A percentile compares a stretch with the other conserved stretches of the same genome.
Conservation (phyloP, 2,888 invertebrate genomes). For the Ypsolopha sequella region DNA sequence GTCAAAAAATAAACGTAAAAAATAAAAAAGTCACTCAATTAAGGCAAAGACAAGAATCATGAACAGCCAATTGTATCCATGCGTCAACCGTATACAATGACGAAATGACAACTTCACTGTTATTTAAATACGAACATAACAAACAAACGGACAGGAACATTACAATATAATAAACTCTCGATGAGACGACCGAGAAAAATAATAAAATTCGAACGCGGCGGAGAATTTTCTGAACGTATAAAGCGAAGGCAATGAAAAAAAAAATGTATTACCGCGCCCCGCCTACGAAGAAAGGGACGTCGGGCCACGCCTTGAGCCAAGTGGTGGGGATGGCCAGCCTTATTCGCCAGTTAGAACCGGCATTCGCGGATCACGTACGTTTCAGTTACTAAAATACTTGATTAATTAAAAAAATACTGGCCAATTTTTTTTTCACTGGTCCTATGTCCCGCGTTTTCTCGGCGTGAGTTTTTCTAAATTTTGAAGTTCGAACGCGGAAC, state of each 20-base stretch:
- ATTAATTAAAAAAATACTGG: not conserved
- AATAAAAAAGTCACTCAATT: constrained; percentile 19
- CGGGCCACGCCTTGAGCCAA: constrained; percentile 38
- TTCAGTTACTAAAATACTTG: constrained; percentile 18
- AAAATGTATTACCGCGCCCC: constrained; percentile 11
- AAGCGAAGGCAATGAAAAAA: constrained; percentile 35
- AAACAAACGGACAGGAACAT: constrained; percentile 36
- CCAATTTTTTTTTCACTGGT: not conserved
- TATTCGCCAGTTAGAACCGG: constrained; percentile 50
- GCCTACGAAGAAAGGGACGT: constrained; percentile 9
- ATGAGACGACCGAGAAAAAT: constrained; percentile 22
- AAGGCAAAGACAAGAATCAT: constrained; percentile 23
- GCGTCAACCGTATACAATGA: constrained; percentile 26
- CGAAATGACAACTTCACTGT: constrained; percentile 38
- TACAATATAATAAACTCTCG: constrained; percentile 53
- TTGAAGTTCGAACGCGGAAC: not conserved
- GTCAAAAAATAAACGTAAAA: constrained; percentile 7
- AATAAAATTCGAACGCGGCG: constrained; percentile 29
- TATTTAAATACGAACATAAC: constrained; percentile 39
- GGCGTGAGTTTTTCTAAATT: not conserved
- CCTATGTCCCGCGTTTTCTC: not conserved
- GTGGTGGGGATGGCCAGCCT: constrained; percentile 28
- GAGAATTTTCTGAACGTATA: constrained; percentile 28
- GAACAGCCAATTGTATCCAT: constrained; percentile 10
- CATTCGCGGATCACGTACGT: constrained; percentile 52